Base-by-base conservation (phyloP, 2,113 vertebrate genomes). In the Columbina picui region DNA sequence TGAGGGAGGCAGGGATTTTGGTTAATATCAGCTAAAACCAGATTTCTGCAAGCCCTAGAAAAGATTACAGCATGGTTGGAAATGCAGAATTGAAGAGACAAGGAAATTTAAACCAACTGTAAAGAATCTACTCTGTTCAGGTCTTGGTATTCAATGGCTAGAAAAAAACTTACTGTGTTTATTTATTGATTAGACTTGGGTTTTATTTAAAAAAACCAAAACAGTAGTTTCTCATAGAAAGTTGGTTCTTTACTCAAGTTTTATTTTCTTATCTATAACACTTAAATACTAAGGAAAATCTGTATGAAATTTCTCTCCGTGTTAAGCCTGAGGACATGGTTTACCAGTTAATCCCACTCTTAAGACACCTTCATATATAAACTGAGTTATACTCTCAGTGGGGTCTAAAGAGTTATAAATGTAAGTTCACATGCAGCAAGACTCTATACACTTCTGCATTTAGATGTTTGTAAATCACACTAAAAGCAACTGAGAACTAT, bases 41-140 rank as follows among this genome's bases (percentile, higher is more conserved):
- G 56, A 80, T 92, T 88, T 94, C 97, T 96, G 87, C 87, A 96
- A 97, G 95, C 94, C 95, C 93, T 65, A 10, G 65, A 32, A 61
- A 57, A 30, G 19, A 94, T 12, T 50, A 50, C 34, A 89, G 43
- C 41, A 29, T 52, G 63, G 49, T 82, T 73, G 49, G 71, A 68
- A 30, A 80, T 36, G 60, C n/a, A 39, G 2, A n/a, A 45, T 67
- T 89, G 36, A 49, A 67, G 32, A 49, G 45, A 53, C 20, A 67
- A 60, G 41, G 49, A 84, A 56, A 27, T 64, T 74, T 52, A 81
- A 91, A 68, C 2, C 4, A 68, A 34, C 8, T 89, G 29, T 38
- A 73, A 0, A 59, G 22, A 56, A 88, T 4, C 69, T n/a, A 52
- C 36, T 39, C 45, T 12, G 16, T 84, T 39, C 84, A 77, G 76